phyloP scores from a whole-genome alignment of 2,113 vertebrate genomes.

The Oreochromis tanganicae region DNA sequence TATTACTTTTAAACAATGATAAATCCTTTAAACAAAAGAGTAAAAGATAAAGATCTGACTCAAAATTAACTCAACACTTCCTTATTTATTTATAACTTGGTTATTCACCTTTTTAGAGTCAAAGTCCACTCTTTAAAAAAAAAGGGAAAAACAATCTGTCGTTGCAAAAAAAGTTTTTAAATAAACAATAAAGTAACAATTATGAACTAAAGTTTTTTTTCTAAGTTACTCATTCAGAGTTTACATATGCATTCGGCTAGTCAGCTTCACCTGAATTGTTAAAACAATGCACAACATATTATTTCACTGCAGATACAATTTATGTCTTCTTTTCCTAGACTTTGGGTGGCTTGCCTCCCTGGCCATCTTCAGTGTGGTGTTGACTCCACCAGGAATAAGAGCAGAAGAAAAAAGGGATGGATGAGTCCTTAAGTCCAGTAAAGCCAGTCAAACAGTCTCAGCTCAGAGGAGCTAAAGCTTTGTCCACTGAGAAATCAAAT shows the following conservation, averaged over 20 bases:
- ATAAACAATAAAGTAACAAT: not conserved
- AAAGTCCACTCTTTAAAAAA: not conserved
- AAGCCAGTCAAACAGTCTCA: slow-evolving; percentile 81
- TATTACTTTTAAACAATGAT: not conserved
- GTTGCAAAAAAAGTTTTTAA: not conserved
- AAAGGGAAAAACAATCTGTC: not conserved
- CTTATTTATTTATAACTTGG: not conserved
- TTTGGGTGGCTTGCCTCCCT: slow-evolving; percentile 9
- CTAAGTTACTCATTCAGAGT: not conserved
- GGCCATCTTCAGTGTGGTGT: slow-evolving; percentile 28
- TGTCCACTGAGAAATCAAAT: slow-evolving; percentile 71
- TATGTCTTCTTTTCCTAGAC: not conserved
- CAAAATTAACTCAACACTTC: not conserved
- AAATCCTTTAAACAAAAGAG: not conserved
- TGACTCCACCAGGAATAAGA: slow-evolving; percentile 58
- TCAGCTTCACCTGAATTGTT: not conserved
- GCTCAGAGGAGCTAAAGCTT: slow-evolving; percentile 74
- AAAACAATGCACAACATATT: not conserved
- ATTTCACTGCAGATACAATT: not conserved
- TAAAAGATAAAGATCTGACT: not conserved
- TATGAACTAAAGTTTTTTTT: not conserved
- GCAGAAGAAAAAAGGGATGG: slow-evolving; percentile 77
- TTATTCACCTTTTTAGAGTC: not conserved
- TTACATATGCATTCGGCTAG: not conserved
- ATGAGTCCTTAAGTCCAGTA: slow-evolving; percentile 80